Percentiles rank a stretch among this genome's conserved stretches.
phyloP scores from a whole-genome alignment of 2,113 vertebrate species.

The Sclerurus mexicanus region DNA sequence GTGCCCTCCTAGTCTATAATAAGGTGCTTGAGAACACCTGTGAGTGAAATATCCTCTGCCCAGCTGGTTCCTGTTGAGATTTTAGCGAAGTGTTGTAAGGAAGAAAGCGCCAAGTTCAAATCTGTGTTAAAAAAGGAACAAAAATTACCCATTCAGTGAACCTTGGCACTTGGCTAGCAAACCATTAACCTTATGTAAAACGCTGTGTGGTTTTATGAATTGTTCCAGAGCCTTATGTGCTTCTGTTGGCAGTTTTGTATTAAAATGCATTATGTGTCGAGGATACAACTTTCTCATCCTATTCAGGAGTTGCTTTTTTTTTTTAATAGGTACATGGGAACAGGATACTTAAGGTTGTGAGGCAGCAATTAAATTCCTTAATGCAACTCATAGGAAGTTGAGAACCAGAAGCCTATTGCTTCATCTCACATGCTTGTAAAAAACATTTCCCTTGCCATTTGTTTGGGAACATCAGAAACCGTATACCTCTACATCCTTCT shows the following conservation, averaged over 20 bases:
- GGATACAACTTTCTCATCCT: not conserved
- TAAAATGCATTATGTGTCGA: not conserved
- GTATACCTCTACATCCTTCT: not conserved
- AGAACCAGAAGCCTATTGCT: not conserved
- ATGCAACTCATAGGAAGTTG: not conserved
- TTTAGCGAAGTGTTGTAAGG: not conserved
- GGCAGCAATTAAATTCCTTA: not conserved
- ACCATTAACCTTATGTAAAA: constrained; percentile 11
- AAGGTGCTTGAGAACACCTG: not conserved
- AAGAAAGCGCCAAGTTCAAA: not conserved
- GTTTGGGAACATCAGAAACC: not conserved
- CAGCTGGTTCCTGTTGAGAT: not conserved
- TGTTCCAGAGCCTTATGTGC: not conserved
- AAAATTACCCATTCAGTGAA: not conserved
- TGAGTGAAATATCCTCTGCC: not conserved
- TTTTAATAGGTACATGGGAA: not conserved
- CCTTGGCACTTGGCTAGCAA: constrained; percentile 12
- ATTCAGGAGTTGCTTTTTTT: not conserved
- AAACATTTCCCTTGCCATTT: not conserved
- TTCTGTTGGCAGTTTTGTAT: not conserved
- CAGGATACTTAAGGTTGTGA: not conserved
- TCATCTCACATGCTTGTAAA: not conserved
- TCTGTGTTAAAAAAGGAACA: not conserved
- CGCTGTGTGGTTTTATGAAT: not conserved
- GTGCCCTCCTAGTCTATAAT: not conserved